These are phyloP conservation scores for Drosophila jambulina DNA, from an alignment of 1,140 invertebrate species.

Conservation along the genomic window DNA sequence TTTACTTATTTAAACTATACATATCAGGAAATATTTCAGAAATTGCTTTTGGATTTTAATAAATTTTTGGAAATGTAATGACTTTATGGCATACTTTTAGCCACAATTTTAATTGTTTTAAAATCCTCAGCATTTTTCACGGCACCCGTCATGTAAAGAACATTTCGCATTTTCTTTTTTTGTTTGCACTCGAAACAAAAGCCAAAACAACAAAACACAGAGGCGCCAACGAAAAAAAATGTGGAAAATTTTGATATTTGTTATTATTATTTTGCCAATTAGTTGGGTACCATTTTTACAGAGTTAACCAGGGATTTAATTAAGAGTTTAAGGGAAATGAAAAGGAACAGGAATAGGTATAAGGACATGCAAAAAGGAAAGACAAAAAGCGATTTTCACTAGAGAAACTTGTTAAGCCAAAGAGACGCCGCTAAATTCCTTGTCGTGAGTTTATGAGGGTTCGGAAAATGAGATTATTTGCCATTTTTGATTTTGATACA, in stretches of 20 bases:
- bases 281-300: background rate
- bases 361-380: slow-evolving; percentile 33
- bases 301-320: slow-evolving; percentile 27
- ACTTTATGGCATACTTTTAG: background rate
- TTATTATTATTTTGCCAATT: slow-evolving; percentile 31
- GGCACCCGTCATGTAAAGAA: background rate
- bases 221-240: slow-evolving; percentile 52
- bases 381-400: slow-evolving; percentile 33
- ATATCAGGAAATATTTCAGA: no score
- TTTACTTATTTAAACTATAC: slow-evolving; percentile 30
- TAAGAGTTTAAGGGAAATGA: slow-evolving; percentile 31
- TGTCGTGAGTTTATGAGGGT: slow-evolving; percentile 31
- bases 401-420: slow-evolving; percentile 39
- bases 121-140: background rate
- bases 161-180: slow-evolving; percentile 23
- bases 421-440: slow-evolving; percentile 22
- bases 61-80: no score
- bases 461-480: slow-evolving; percentile 38
- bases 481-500: slow-evolving; percentile 13
- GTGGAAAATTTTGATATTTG: slow-evolving; percentile 68
- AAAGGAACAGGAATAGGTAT: background rate
- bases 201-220: slow-evolving; percentile 39
- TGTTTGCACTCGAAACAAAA: slow-evolving; percentile 64
- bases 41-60: background rate
- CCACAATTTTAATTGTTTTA: background rate